These are phyloP conservation scores for Neolamprologus hecqui DNA, from an alignment of 2,113 vertebrate genomes.

Conservation along the genomic window DNA sequence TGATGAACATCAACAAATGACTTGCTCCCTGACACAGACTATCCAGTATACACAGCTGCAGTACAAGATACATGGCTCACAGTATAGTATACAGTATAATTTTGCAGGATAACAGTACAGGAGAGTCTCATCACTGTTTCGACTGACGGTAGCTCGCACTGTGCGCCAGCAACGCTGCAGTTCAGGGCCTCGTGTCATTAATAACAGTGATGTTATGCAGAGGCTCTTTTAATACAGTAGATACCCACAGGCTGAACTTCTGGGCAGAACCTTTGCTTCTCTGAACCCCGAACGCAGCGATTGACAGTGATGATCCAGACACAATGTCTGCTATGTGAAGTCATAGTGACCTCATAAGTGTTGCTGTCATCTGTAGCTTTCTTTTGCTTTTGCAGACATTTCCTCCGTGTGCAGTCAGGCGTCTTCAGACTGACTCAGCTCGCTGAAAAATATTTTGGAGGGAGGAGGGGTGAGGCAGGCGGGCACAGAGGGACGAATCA, in stretches of 20 bases:
- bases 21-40: not conserved
- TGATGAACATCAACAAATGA: not conserved
- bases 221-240: not conserved
- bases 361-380: not conserved
- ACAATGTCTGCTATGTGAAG: not conserved
- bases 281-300: rapidly evolving
- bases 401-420: not conserved
- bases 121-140: not conserved
- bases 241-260: not conserved
- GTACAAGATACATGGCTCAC: not conserved
- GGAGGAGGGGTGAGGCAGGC: not conserved
- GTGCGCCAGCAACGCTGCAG: rapidly evolving
- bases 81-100: not conserved
- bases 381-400: not conserved
- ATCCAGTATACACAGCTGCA: not conserved
- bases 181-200: not conserved
- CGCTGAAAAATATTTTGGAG: not conserved
- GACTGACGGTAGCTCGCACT: not conserved
- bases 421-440: not conserved
- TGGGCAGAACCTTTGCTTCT: not conserved
- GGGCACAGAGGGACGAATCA: not conserved
- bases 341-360: not conserved
- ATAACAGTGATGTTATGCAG: not conserved
- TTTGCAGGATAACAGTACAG: not conserved
- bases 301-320: not conserved